Evolutionary conservation across 2,113 vertebrate genomes (phyloP).

Genomic region (Cebus imitator): DNA sequence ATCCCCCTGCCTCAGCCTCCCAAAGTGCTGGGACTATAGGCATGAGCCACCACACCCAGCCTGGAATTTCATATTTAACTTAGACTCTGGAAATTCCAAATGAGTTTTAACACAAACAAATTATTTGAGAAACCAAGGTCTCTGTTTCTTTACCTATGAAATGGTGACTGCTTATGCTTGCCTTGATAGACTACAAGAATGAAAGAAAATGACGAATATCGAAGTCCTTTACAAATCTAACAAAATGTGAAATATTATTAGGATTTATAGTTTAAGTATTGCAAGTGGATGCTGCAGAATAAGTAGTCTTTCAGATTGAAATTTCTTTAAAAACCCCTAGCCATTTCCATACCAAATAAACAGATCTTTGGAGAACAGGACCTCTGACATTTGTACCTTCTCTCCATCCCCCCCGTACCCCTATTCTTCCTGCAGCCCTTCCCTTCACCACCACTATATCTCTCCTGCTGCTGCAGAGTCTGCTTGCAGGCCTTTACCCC

Average conservation of each 20-base stretch:
- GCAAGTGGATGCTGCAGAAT: neutral
- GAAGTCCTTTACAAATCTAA: neutral
- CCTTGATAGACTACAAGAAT: neutral
- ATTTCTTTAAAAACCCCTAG: neutral
- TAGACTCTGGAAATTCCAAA: neutral
- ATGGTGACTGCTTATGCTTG: neutral
- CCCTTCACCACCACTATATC: rapidly evolving
- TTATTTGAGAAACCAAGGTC: neutral
- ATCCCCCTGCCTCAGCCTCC: too few relatives aligned
- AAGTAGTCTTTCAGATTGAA: neutral
- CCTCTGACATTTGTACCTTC: neutral
- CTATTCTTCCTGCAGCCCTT: neutral
- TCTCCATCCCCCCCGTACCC: too few relatives aligned
- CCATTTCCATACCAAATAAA: neutral
- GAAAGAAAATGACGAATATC: neutral
- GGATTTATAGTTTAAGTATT: neutral
- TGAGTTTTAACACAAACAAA: neutral
- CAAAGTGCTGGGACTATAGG: too few relatives aligned
- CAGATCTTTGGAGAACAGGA: neutral
- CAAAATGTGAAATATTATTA: neutral
- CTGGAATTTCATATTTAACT: neutral
- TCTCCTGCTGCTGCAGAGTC: neutral
- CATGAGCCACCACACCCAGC: neutral
- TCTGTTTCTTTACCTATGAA: neutral
- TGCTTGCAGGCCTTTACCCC: neutral